Conservation (phyloP, 2,888 invertebrate genomes). For the Apotomis betuletana region DNA sequence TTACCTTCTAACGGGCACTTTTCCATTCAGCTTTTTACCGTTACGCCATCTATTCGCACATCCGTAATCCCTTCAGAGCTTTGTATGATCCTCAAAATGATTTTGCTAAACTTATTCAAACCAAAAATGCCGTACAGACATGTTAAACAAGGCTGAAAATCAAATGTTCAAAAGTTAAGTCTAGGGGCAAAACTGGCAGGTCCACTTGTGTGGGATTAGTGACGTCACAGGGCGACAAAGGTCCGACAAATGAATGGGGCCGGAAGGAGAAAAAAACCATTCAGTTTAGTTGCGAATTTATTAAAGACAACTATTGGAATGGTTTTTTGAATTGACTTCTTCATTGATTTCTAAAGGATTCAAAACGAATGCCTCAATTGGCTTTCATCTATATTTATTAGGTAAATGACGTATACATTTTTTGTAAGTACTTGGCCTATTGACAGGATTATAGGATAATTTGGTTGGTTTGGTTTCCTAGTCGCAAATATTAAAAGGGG, state of each 20-base stretch:
- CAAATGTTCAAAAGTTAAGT: not conserved
- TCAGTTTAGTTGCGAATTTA: conserved; percentile 54
- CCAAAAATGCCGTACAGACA: not conserved
- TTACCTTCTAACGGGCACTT: not conserved
- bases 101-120: not conserved
- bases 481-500: too few relatives aligned
- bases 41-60: conserved; percentile 49
- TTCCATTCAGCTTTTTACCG: conserved; percentile 45
- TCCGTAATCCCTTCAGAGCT: conserved; percentile 47
- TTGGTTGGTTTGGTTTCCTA: too few relatives aligned
- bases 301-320: conserved; percentile 44
- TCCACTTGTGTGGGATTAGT: conserved; percentile 52
- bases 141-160: not conserved
- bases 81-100: conserved; percentile 19
- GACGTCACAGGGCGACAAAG: conserved; percentile 53
- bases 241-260: conserved; percentile 53
- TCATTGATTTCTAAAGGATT: conserved; percentile 5
- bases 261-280: conserved; percentile 56
- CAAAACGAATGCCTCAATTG: not conserved
- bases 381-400: not conserved
- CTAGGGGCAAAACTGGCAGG: conserved; percentile 3
- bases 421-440: not conserved
- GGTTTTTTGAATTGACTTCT: conserved; percentile 14
- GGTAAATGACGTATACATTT: not conserved
- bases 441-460: not conserved